Percentiles rank a stretch among this genome's conserved stretches.
Evolutionary conservation across 2,888 invertebrate species (phyloP).

Genomic region (Mythimna loreyi): DNA sequence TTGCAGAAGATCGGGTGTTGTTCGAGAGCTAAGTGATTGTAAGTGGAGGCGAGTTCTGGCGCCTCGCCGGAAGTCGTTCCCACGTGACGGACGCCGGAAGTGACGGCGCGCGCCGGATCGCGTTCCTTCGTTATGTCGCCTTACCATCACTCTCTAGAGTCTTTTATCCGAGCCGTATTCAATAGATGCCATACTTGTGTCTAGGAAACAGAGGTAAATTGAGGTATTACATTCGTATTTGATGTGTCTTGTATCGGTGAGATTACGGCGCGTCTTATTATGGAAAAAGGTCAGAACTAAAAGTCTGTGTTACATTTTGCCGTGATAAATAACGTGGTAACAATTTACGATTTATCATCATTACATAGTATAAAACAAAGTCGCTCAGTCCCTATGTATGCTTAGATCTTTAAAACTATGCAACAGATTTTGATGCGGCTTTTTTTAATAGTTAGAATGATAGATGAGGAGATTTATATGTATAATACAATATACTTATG

Average conservation of each 20-base stretch:
- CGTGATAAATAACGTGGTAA: constrained; percentile 5
- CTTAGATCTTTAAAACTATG: no score
- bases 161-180: constrained; percentile 73
- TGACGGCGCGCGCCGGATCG: constrained; percentile 85
- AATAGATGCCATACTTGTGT: constrained; percentile 63
- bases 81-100: constrained; percentile 89
- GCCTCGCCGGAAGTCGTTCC: constrained; percentile 89
- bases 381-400: no score
- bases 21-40: constrained; percentile 88
- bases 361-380: no score
- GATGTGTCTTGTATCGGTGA: constrained; percentile 23
- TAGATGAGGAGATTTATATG: no score
- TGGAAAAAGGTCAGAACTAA: constrained; percentile 2
- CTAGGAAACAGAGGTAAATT: constrained; percentile 55
- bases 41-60: constrained; percentile 86
- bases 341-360: neutral
- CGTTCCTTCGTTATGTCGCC: constrained; percentile 85
- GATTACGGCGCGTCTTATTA: constrained; percentile 17
- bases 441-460: no score
- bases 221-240: constrained; percentile 55
- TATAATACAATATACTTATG: no score
- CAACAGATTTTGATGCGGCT: no score
- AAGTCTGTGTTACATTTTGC: neutral
- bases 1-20: constrained; percentile 76
- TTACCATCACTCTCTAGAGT: constrained; percentile 73